Evolutionary conservation across 2,888 invertebrate species (phyloP), one percentile per base, ranked within the genome.

Genomic region (Lamellibrachia columna): DNA sequence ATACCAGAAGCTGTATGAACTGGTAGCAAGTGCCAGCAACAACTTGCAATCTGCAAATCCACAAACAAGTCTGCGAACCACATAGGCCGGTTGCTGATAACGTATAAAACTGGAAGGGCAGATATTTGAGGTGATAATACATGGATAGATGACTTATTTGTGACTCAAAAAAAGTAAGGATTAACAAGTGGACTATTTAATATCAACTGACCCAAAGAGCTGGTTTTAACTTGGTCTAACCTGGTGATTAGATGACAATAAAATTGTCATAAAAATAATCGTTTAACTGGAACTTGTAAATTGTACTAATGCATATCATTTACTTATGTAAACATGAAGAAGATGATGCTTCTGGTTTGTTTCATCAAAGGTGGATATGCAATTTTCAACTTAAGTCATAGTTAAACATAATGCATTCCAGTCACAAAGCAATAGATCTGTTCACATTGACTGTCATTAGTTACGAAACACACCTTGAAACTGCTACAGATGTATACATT

Each of bases 21-120:
- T 92, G 8, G 92, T 92, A 55, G 90, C 90, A 11, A 92, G 90
- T 55, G 92, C 92, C 9, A 90, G 22, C 92, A 92, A 92, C 90
- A 90, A 75, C 22, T 75, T 75, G 22, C 22, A 75, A 22, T 75
- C 75, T 75, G 75, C 22, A 22, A 75, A 75, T n/a, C 1, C 75
- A 75, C 22, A 15, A 75, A 22, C 75, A 15, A 75, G 22, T 75
- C 75, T 22, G 75, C 75, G 22, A 22, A 15, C 75, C 15, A 75
- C 22, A 22, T 75, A 75, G 75, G 22, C 75, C 15, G n/a, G 75
- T n/a, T 75, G n/a, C 75, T 22, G 75, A 75, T 55, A 9, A 7
- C 9, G 55, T 75, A 75, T 75, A 75, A 22, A 22, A 75, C 22
- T 11, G 11, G 60, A 60, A 22, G 60, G 15, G 6, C 75, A 75